A percentile compares a stretch with the other conserved stretches of the same genome.
phyloP scores from a whole-genome alignment of 2,797 vertebrate species.

The Coregonus suidteri region DNA sequence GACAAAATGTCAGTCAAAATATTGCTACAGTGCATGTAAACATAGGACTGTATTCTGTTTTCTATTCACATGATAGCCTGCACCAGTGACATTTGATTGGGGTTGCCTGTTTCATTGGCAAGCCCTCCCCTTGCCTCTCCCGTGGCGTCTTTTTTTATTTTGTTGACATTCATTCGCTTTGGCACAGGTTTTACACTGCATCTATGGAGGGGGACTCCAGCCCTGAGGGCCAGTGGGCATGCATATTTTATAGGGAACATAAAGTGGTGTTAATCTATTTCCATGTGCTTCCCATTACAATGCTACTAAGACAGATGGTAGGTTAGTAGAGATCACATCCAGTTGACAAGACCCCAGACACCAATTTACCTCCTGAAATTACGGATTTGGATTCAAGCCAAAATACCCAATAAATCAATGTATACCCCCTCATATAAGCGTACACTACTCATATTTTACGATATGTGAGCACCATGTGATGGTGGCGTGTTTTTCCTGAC shows the following conservation, averaged over 20 bases:
- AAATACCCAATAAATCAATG: neutral
- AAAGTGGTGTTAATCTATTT: slow-evolving; percentile 8
- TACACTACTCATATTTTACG: too few relatives aligned
- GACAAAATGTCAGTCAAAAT: neutral
- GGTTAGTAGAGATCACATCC: neutral
- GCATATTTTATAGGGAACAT: neutral
- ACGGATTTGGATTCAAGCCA: neutral
- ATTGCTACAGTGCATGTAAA: neutral
- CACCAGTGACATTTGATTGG: neutral
- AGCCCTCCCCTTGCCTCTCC: neutral
- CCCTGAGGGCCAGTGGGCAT: neutral
- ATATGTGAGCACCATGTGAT: too few relatives aligned
- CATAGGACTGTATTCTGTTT: neutral
- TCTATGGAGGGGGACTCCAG: neutral
- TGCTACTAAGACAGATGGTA: neutral
- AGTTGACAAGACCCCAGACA: slow-evolving; percentile 16
- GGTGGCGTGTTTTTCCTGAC: neutral
- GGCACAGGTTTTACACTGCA: neutral
- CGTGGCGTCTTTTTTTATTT: neutral
- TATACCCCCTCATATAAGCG: neutral
- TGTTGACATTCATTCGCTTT: neutral
- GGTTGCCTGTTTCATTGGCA: neutral
- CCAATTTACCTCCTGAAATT: neutral
- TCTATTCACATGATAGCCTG: neutral
- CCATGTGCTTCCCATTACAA: slow-evolving; percentile 17